phyloP scores from a whole-genome alignment of 2,888 invertebrate species.

The Myopa tessellatipennis region DNA sequence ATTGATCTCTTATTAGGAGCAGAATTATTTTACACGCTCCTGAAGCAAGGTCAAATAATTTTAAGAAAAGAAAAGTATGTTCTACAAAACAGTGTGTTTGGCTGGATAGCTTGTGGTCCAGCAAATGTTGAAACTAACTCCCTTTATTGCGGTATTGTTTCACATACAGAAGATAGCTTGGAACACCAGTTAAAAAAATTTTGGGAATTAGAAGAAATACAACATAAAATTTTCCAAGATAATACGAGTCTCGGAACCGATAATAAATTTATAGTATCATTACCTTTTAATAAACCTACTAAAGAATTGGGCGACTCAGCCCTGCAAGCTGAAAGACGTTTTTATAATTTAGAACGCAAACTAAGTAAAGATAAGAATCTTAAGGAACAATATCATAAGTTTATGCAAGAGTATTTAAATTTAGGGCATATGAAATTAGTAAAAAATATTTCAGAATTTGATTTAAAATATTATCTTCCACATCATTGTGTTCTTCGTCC shows the following conservation, averaged over 20 bases:
- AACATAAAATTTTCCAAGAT: constrained; percentile 34
- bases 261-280: constrained; percentile 38
- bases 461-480: no score
- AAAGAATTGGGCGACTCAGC: constrained; percentile 38
- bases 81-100: no score
- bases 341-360: constrained; percentile 40
- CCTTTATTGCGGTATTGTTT: no score
- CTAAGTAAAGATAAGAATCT: constrained; percentile 33
- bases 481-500: no score
- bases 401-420: constrained; percentile 44
- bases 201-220: constrained; percentile 40
- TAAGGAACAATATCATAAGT: constrained; percentile 27
- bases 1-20: no score
- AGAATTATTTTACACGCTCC: no score
- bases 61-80: no score
- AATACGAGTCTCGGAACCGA: constrained; percentile 31
- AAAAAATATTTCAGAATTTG: background rate
- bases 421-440: constrained; percentile 40
- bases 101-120: no score
- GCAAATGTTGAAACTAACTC: no score
- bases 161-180: no score
- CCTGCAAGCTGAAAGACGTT: constrained; percentile 40
- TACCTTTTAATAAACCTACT: constrained; percentile 41
- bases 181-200: constrained; percentile 18
- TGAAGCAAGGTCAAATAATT: no score